phyloP scores from a whole-genome alignment of 2,888 invertebrate species.

The Spilosoma lubricipeda region DNA sequence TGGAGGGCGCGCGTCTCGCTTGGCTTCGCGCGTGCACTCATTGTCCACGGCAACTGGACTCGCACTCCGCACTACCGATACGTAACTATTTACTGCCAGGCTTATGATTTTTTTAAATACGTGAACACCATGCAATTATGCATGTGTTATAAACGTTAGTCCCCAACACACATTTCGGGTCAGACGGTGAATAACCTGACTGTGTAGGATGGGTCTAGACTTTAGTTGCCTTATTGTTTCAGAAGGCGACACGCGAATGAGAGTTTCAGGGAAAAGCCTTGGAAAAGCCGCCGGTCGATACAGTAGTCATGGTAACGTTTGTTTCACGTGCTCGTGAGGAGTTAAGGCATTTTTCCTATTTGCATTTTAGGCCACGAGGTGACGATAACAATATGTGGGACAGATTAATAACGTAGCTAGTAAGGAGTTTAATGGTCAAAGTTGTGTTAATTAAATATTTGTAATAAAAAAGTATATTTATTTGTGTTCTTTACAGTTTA shows the following conservation, averaged over 20 bases:
- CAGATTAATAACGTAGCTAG: slow-evolving; percentile 51
- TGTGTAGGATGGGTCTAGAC: slow-evolving; percentile 57
- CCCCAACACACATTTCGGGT: slow-evolving; percentile 50
- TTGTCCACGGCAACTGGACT: slow-evolving; percentile 74
- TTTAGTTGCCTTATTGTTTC: slow-evolving; percentile 75
- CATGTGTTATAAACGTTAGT: slow-evolving; percentile 48
- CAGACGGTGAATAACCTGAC: slow-evolving; percentile 33
- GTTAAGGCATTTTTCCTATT: slow-evolving; percentile 74
- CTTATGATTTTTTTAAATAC: slow-evolving; percentile 59
- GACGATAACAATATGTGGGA: slow-evolving; percentile 66
- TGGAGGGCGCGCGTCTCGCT: slow-evolving; percentile 74
- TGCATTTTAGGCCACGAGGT: slow-evolving; percentile 81
- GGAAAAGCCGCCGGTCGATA: slow-evolving; percentile 85
- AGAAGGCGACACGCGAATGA: slow-evolving; percentile 81
- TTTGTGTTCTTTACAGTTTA: not conserved
- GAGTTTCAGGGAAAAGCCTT: slow-evolving; percentile 80
- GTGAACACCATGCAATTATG: slow-evolving; percentile 44
- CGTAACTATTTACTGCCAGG: slow-evolving; percentile 55
- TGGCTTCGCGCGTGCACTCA: slow-evolving; percentile 81
- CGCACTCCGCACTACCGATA: slow-evolving; percentile 56
- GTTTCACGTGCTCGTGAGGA: slow-evolving; percentile 78
- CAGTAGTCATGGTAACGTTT: slow-evolving; percentile 80
- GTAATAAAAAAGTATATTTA: slow-evolving; percentile 2
- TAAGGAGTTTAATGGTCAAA: slow-evolving; percentile 27
- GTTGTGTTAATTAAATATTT: slow-evolving; percentile 5